These are phyloP conservation scores for Callopanchax toddi DNA, from an alignment of 2,113 vertebrate genomes.

Conservation along the genomic window DNA sequence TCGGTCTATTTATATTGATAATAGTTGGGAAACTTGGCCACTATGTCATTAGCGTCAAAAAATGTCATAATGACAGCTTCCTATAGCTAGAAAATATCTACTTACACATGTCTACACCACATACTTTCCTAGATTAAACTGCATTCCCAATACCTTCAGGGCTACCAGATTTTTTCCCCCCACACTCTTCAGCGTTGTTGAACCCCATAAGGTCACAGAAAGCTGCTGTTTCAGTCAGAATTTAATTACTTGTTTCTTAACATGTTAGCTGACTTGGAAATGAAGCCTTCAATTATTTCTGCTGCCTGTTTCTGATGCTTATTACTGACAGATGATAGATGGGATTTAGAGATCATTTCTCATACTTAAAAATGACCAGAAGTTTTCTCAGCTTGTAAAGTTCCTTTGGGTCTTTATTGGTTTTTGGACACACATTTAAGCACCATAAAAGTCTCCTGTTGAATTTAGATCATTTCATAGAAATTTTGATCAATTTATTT, in stretches of 20 bases:
- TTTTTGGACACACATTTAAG: too few species aligned
- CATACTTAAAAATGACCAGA: too few species aligned
- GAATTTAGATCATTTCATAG: too few species aligned
- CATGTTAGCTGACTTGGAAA: conserved; percentile 1
- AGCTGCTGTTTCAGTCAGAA: conserved; percentile 29
- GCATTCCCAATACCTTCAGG: neutral
- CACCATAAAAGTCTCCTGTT: too few species aligned
- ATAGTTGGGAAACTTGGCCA: neutral
- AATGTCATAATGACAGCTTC: neutral
- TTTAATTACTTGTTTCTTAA: neutral
- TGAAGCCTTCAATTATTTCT: conserved; percentile 4
- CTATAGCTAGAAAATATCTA: conserved; percentile 8
- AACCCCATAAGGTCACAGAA: conserved; percentile 2
- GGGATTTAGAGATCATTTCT: too few species aligned
- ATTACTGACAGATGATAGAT: neutral
- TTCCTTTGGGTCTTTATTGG: too few species aligned
- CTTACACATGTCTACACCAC: conserved; percentile 12
- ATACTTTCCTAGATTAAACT: neutral
- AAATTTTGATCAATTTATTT: too few species aligned
- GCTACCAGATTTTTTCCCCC: neutral
- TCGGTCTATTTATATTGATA: neutral
- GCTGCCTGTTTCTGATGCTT: neutral
- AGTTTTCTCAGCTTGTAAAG: too few species aligned
- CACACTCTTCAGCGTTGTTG: neutral
- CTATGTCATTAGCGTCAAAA: neutral